Percentiles rank a stretch among this genome's conserved stretches.
Evolutionary conservation across 2,888 invertebrate genomes (phyloP).

Genomic region (Agrotis exclamationis): DNA sequence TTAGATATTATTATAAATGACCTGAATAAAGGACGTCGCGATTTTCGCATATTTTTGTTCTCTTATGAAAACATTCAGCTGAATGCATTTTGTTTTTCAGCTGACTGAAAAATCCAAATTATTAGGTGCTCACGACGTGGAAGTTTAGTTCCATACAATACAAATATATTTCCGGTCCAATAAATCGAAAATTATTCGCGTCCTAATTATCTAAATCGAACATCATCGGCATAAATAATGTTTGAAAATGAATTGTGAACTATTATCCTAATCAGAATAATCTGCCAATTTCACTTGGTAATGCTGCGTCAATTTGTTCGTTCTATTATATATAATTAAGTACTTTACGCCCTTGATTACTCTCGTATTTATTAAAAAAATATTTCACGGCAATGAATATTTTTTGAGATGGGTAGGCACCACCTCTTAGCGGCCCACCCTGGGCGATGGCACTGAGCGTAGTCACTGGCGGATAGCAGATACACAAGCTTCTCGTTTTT

Average conservation of each 20-base stretch:
- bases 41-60: slow-evolving; percentile 5
- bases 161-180: slow-evolving; percentile 20
- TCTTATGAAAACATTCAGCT: neutral
- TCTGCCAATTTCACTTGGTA: slow-evolving; percentile 44
- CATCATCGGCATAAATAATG: slow-evolving; percentile 34
- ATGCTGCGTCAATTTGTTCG: slow-evolving; percentile 34
- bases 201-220: slow-evolving; percentile 34
- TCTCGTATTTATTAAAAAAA: neutral
- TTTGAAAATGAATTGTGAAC: slow-evolving; percentile 41
- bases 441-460: too few species aligned
- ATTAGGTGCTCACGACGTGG: slow-evolving; percentile 17
- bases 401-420: too few species aligned
- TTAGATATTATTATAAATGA: slow-evolving; percentile 34
- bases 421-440: too few species aligned
- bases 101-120: neutral
- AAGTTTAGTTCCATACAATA: slow-evolving; percentile 17
- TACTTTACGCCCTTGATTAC: neutral
- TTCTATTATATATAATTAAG: slow-evolving; percentile 67
- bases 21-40: slow-evolving; percentile 29
- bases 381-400: neutral
- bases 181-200: slow-evolving; percentile 37
- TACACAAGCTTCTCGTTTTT: too few species aligned
- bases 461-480: too few species aligned
- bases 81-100: neutral
- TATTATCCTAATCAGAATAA: slow-evolving; percentile 44